These are phyloP conservation scores for Phalanger gymnotis DNA, from an alignment of 2,797 vertebrate species.

Conservation along the genomic window DNA sequence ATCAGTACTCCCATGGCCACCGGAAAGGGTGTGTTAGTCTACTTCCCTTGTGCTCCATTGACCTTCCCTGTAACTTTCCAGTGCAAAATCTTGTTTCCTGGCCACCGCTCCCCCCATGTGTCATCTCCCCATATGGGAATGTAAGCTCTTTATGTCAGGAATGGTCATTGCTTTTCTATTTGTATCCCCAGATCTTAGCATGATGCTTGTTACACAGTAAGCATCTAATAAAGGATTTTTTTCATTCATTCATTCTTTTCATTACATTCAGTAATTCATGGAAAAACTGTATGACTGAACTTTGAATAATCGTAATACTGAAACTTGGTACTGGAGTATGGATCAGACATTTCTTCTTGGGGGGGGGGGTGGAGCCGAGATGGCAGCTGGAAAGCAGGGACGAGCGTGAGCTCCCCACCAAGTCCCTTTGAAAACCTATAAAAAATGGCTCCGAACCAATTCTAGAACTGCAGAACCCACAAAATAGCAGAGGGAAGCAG, in stretches of 20 bases:
- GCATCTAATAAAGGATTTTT: not conserved
- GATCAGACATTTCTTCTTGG: not conserved
- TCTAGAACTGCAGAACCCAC: no score
- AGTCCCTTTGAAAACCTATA: no score
- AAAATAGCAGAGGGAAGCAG: no score
- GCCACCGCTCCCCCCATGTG: rapidly evolving
- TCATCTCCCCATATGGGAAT: not conserved
- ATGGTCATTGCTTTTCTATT: not conserved
- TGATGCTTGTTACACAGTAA: not conserved
- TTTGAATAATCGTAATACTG: not conserved
- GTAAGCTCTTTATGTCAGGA: not conserved
- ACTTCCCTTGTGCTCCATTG: not conserved
- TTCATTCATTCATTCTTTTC: not conserved
- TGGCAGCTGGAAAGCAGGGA: no score
- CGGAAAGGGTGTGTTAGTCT: not conserved
- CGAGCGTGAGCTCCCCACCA: no score
- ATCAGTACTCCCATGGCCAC: not conserved
- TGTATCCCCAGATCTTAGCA: not conserved
- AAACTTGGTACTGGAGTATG: not conserved
- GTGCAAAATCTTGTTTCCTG: not conserved
- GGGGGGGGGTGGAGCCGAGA: no score
- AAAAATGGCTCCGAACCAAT: no score
- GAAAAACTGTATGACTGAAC: not conserved
- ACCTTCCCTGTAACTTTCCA: not conserved
- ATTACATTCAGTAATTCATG: not conserved